A percentile compares a stretch with the other conserved stretches of the same genome.
Conservation (phyloP, 2,888 invertebrate species). For the Brachynemurus nebulosus region DNA sequence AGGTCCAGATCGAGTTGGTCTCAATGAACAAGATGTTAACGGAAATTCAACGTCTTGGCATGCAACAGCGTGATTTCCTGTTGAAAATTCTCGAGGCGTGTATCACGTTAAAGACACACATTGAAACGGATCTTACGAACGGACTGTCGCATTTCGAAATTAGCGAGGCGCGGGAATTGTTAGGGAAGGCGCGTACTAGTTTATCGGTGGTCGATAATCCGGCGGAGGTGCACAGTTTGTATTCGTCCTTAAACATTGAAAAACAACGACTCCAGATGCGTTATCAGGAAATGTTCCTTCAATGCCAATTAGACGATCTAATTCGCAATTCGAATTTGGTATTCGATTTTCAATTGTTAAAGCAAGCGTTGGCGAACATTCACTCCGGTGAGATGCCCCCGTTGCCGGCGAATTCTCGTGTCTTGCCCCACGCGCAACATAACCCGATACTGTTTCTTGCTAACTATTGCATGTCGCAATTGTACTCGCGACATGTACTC, state of each 20-base stretch:
- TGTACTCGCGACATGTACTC: slow-evolving; percentile 50
- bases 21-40: slow-evolving; percentile 53
- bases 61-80: slow-evolving; percentile 57
- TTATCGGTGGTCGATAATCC: slow-evolving; percentile 43
- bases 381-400: slow-evolving; percentile 40
- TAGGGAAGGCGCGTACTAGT: slow-evolving; percentile 45
- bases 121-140: slow-evolving; percentile 58
- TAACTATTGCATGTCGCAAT: slow-evolving; percentile 62
- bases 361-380: slow-evolving; percentile 48
- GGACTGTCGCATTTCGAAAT: slow-evolving; percentile 52
- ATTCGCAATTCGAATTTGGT: slow-evolving; percentile 50
- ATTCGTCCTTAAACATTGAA: slow-evolving; percentile 44
- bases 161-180: slow-evolving; percentile 47
- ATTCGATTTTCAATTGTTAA: slow-evolving; percentile 51
- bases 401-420: slow-evolving; percentile 28
- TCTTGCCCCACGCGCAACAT: slow-evolving; percentile 34
- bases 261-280: slow-evolving; percentile 52
- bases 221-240: slow-evolving; percentile 45
- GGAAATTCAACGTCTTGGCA: slow-evolving; percentile 54
- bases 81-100: slow-evolving; percentile 60
- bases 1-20: slow-evolving; percentile 50
- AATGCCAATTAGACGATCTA: slow-evolving; percentile 55
- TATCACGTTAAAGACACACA: slow-evolving; percentile 57
- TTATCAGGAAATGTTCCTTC: slow-evolving; percentile 57
- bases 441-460: slow-evolving; percentile 59